Conservation (phyloP, 2,113 vertebrate species). For the Rallus limicola region DNA sequence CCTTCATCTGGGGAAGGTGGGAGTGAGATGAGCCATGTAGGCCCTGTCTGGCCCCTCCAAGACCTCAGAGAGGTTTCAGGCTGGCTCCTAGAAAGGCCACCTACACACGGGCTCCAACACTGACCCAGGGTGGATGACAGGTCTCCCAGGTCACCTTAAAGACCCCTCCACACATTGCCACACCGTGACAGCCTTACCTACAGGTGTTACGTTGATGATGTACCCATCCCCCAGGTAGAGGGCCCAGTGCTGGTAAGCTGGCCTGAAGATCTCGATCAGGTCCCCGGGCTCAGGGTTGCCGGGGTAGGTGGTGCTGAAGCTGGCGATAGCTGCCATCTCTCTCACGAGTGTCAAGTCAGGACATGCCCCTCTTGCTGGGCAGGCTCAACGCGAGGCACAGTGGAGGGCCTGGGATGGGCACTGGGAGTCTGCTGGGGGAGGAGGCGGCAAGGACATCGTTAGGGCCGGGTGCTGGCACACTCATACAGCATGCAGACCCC, state of each 20-base stretch:
- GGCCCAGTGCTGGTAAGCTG: constrained; percentile 91
- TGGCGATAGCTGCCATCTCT: constrained; percentile 85
- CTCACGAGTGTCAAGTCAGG: background rate
- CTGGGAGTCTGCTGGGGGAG: background rate
- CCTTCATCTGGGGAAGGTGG: constrained; percentile 78
- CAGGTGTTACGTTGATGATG: constrained; percentile 87
- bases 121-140: fast-evolving
- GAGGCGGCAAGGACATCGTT: background rate
- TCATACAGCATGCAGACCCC: too few species aligned
- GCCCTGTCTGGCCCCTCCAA: too few species aligned
- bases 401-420: background rate
- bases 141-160: background rate
- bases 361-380: background rate
- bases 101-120: background rate
- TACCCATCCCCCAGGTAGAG: constrained; percentile 92
- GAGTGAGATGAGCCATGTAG: background rate
- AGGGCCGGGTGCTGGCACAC: background rate
- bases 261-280: constrained; percentile 91
- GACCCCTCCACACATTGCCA: fast-evolving
- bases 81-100: background rate
- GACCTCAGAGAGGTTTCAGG: background rate
- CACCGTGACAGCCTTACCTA: constrained; percentile 77
- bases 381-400: background rate
- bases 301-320: constrained; percentile 63
- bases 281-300: constrained; percentile 86